Evolutionary conservation across 2,888 invertebrate genomes (phyloP).

Genomic region (Timandra comae): DNA sequence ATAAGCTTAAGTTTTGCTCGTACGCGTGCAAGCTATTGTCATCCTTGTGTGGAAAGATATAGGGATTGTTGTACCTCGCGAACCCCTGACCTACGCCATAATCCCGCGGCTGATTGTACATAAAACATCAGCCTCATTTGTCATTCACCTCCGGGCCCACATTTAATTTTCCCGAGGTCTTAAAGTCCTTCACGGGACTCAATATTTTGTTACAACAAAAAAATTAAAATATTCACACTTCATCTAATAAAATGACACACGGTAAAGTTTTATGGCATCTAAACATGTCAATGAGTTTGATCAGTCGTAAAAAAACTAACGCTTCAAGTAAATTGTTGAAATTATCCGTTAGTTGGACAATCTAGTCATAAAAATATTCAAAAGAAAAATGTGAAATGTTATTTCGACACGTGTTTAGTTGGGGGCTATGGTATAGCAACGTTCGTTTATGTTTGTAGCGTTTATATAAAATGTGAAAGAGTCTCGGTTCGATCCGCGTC

Average conservation of each 20-base stretch:
- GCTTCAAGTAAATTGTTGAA: too few relatives aligned
- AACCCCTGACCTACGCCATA: constrained; percentile 17
- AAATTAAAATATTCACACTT: constrained; percentile 17
- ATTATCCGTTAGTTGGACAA: too few relatives aligned
- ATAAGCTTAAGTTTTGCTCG: constrained; percentile 18
- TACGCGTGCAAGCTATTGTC: constrained; percentile 8
- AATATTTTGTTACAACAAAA: background rate
- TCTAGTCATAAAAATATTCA: too few relatives aligned
- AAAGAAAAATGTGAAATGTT: too few relatives aligned
- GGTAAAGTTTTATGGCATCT: constrained; percentile 17
- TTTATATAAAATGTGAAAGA: constrained; percentile 26
- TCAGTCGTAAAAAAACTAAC: background rate
- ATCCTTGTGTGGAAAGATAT: constrained; percentile 6
- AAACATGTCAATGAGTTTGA: constrained; percentile 11
- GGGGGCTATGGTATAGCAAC: constrained; percentile 9
- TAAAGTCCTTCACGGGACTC: constrained; percentile 20
- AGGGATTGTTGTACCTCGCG: constrained; percentile 11
- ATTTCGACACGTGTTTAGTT: constrained; percentile 4
- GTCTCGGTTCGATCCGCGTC: constrained; percentile 16
- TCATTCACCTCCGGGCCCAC: constrained; percentile 39
- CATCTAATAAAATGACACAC: constrained; percentile 1
- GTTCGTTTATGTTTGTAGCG: too few relatives aligned
- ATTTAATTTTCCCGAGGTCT: constrained; percentile 39
- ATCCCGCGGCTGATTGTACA: constrained; percentile 24
- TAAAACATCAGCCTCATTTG: constrained; percentile 38